A percentile compares a stretch with the other conserved stretches of the same genome.
These are phyloP conservation scores for zebrafish (Danio rerio) DNA, from an alignment of 2,113 vertebrate species.

Conservation along the genomic window DNA sequence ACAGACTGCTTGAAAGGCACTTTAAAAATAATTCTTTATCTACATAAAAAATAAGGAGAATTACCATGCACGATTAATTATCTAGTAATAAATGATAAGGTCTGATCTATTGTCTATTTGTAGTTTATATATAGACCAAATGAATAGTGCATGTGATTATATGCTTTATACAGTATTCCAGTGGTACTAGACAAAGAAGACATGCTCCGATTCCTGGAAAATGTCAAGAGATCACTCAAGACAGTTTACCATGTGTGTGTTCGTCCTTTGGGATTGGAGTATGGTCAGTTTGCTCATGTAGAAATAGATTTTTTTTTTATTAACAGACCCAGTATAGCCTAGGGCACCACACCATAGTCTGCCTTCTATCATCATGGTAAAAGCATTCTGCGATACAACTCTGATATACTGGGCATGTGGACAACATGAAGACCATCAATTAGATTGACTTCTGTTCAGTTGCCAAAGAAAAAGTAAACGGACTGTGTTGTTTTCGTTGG, in stretches of 20 bases:
- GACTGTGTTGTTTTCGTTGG: not conserved
- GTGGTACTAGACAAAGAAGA: not conserved
- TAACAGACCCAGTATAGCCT: constrained; percentile 37
- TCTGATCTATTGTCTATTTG: not conserved
- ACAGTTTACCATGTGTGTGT: constrained; percentile 35
- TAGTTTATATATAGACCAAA: not conserved
- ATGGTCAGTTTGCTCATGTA: constrained; percentile 33
- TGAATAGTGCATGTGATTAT: not conserved
- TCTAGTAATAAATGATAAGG: not conserved
- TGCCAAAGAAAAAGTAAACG: constrained; percentile 16
- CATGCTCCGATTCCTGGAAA: constrained; percentile 28
- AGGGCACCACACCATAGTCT: constrained; percentile 39
- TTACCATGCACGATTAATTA: not conserved
- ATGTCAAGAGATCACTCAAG: constrained; percentile 35
- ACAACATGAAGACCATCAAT: constrained; percentile 33
- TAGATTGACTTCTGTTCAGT: constrained; percentile 11
- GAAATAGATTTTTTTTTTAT: constrained; percentile 38
- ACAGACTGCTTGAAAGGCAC: too few relatives aligned
- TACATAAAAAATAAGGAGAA: not conserved
- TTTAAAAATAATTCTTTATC: too few relatives aligned
- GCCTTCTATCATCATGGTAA: constrained; percentile 51
- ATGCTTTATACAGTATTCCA: too few relatives aligned
- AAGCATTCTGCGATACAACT: constrained; percentile 48
- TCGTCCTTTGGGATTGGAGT: constrained; percentile 37
- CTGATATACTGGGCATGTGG: constrained; percentile 51